Evolutionary conservation across 2,797 vertebrate species (phyloP), one percentile per base, ranked within the genome.

Genomic region (Smutsia temminckii): DNA sequence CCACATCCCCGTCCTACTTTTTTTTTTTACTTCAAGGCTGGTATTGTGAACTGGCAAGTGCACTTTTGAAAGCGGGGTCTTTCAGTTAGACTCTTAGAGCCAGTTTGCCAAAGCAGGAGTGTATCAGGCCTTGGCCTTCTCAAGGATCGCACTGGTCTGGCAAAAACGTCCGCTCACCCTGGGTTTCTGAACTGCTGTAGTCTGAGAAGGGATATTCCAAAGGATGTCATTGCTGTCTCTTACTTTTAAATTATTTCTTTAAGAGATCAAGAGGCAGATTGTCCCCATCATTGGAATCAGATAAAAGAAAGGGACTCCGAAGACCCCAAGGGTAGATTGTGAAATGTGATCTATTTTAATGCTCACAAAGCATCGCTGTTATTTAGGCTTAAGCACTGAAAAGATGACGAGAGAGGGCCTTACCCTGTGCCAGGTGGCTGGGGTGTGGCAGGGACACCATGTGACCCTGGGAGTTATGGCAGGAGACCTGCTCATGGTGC

Each of bases 231-330:
- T 68, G 49, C 78, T 94, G 34, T 77, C 66, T 51, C 74, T n/a
- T 77, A 34, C 63, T 74, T 97, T 87, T 80, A 61, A 69, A 69
- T 80, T 85, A 81, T 93, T 90, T 92, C 29, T 89, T 89, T 74
- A 83, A 78, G 63, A 89, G 34, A 91, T 85, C 29, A 53, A 61
- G 96, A 96, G 59, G 71, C 71, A 80, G 49, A 61, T 92, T 34
- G 55, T 86, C 32, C 40, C 40, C 61, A 23, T 88, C 42, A 49
- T 27, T 37, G 21, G 49, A 89, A 94, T 94, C 49, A 89, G 49
- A 57, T 84, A 87, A 92, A 95, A 75, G 34, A 90, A 40, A 85
- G 34, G 68, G 40, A 71, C 69, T 83, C 27, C 46, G 17, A 94
- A 83, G 79, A 77, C n/a, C 37, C 32, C 5, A 49, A 93, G 83